Percentiles rank a stretch among this genome's conserved stretches.
These are phyloP conservation scores for Hypomecis atomaria DNA, from an alignment of 2,888 invertebrate genomes.

Conservation along the genomic window DNA sequence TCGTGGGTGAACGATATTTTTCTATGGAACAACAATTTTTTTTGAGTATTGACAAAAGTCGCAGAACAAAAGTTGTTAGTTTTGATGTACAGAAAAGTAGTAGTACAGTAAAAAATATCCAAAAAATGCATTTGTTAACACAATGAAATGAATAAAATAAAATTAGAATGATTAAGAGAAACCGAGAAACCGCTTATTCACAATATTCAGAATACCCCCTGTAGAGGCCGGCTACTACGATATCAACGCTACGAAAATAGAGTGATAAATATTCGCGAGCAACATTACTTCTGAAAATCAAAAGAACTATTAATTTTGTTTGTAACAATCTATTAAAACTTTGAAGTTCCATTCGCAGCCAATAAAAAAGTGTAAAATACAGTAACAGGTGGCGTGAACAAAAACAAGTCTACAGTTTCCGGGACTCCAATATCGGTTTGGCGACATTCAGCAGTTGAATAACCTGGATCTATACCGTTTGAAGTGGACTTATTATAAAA, in stretches of 20 bases:
- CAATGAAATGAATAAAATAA: too few species aligned
- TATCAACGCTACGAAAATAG: background rate
- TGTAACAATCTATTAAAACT: background rate
- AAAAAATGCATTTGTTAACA: too few species aligned
- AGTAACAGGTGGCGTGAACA: background rate
- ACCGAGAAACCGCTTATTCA: too few species aligned
- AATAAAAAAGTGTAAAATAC: background rate
- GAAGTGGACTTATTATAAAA: constrained; percentile 5
- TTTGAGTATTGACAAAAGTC: too few species aligned
- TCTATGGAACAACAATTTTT: too few species aligned
- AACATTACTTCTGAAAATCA: background rate
- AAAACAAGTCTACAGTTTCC: constrained; percentile 4
- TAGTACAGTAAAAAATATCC: too few species aligned
- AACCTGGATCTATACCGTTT: constrained; percentile 12
- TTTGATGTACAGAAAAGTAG: too few species aligned
- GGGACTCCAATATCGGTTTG: constrained; percentile 3
- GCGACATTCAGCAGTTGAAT: constrained; percentile 24
- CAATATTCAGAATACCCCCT: too few species aligned
- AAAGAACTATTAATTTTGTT: background rate
- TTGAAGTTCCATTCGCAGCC: constrained; percentile 3
- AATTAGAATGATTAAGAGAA: too few species aligned
- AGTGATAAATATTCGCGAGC: background rate
- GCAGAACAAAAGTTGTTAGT: too few species aligned
- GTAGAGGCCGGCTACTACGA: too few species aligned
- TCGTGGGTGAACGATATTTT: too few species aligned